Base-by-base conservation (phyloP, 2,888 invertebrate genomes). In the Pyrrhosoma nymphula region DNA sequence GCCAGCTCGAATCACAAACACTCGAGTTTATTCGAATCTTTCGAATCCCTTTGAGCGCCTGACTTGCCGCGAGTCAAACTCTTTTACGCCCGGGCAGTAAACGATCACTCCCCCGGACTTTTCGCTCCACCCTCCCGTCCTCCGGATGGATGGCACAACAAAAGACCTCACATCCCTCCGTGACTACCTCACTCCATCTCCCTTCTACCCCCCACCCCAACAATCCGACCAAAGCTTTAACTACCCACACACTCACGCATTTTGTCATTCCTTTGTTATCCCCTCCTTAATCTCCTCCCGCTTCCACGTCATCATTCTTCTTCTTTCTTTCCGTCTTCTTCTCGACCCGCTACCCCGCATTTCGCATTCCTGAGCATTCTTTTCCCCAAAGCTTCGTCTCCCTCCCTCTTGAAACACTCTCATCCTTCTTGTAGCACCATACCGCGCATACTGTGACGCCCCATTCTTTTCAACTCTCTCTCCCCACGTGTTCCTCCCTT, bases 351-450 rank as follows among this genome's bases (percentile, higher is more conserved):
- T 30, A 20, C 60, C 35, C 39, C 63, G 23, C 39, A 47, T 30
- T 26, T n/a, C 63, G 35, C 91, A 91, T 91, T 91, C 91, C 91
- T 30, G 23, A 16, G 60, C 30, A 91, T 91, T 91, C 91, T 91
- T 4, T 39, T 39, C 35, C 63, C 39, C 60, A 47, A n/a, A n/a
- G 47, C 60, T 14, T 60, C 20, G 1, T 69, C 55, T 93, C 55
- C n/a, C 75, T n/a, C 69, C n/a, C 69, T n/a, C 69, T 69, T 47
- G 47, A 47, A n/a, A 18, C 82, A 16, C 16, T 14, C 93, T 16
- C 93, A 93, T 93, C 93, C 63, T n/a, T 93, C 93, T 93, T 93
- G 69, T 14, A 12, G 39, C 69, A 26, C 93, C 93, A 93, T 93
- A 69, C 93, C 93, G 18, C 26, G 93, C 93, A 93, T 93, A 47